phyloP scores from a whole-genome alignment of 92 coral and sea anemone species.

The Porites divaricata region DNA sequence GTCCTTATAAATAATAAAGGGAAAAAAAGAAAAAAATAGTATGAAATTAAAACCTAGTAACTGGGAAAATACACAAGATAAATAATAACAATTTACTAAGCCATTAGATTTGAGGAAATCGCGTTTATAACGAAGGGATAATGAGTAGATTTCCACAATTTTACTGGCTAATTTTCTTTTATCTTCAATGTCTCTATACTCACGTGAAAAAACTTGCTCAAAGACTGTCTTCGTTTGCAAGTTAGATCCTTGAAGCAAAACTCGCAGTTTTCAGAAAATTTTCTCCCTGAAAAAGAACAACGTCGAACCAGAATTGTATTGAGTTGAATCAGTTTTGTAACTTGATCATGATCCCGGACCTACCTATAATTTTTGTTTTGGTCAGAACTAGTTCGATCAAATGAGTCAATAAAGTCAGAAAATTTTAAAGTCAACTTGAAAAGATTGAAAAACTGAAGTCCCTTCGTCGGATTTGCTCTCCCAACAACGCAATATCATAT shows the following conservation, averaged over 20 bases:
- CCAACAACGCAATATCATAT: too few species aligned
- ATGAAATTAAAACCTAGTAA: neutral
- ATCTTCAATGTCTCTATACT: conserved; percentile 19
- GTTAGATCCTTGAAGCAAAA: conserved; percentile 66
- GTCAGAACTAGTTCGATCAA: too few species aligned
- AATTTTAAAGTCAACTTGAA: too few species aligned
- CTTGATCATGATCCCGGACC: too few species aligned
- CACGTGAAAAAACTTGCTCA: conserved; percentile 63
- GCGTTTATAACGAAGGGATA: neutral
- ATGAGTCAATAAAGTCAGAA: too few species aligned
- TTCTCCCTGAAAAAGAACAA: conserved; percentile 35
- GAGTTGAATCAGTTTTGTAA: too few species aligned
- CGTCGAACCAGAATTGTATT: too few species aligned
- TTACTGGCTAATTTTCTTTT: neutral
- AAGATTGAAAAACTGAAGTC: too few species aligned
- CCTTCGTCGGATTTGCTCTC: too few species aligned
- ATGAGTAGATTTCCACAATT: neutral
- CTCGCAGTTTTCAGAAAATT: conserved; percentile 58
- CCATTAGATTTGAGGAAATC: too few species aligned
- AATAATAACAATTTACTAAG: too few species aligned
- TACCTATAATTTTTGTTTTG: too few species aligned
- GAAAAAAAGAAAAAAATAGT: neutral
- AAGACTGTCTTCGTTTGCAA: conserved; percentile 52
- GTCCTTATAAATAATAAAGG: conserved; percentile 32
- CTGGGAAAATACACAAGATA: neutral